These are phyloP conservation scores for Dicerorhinus sumatrensis DNA, from an alignment of 2,113 vertebrate genomes.

Conservation along the genomic window DNA sequence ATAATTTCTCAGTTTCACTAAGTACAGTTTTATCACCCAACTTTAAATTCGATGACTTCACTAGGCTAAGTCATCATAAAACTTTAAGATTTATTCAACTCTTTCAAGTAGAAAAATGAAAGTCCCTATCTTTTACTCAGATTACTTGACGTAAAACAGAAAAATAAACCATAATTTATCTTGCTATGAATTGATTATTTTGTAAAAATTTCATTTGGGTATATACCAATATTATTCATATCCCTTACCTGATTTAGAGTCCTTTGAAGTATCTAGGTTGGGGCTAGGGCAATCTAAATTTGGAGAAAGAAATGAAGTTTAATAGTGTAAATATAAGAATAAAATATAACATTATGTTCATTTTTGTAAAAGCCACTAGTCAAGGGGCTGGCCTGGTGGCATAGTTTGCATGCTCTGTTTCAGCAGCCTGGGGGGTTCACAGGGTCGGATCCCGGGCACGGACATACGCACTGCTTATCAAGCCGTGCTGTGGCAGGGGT, in stretches of 20 bases:
- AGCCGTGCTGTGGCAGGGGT: too few relatives aligned
- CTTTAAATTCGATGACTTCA: background rate
- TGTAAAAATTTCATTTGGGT: background rate
- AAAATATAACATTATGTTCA: background rate
- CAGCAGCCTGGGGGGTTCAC: too few relatives aligned
- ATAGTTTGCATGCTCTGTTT: too few relatives aligned
- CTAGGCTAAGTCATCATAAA: background rate
- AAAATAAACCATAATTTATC: background rate
- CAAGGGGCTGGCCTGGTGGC: too few relatives aligned
- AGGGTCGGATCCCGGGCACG: too few relatives aligned
- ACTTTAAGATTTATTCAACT: background rate
- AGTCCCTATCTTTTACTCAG: background rate
- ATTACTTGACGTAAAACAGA: background rate
- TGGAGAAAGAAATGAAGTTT: slow-evolving; percentile 39
- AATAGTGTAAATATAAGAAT: background rate
- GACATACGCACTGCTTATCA: too few relatives aligned
- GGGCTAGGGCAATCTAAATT: background rate
- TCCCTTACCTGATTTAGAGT: slow-evolving; percentile 63
- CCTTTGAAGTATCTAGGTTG: background rate
- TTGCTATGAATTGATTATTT: background rate
- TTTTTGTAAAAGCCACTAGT: background rate
- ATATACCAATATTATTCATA: background rate
- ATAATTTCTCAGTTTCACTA: background rate
- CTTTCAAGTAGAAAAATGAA: slow-evolving; percentile 13
- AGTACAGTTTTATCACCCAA: background rate